phyloP scores from a whole-genome alignment of 2,113 vertebrate genomes.

The Eubucco bourcierii region DNA sequence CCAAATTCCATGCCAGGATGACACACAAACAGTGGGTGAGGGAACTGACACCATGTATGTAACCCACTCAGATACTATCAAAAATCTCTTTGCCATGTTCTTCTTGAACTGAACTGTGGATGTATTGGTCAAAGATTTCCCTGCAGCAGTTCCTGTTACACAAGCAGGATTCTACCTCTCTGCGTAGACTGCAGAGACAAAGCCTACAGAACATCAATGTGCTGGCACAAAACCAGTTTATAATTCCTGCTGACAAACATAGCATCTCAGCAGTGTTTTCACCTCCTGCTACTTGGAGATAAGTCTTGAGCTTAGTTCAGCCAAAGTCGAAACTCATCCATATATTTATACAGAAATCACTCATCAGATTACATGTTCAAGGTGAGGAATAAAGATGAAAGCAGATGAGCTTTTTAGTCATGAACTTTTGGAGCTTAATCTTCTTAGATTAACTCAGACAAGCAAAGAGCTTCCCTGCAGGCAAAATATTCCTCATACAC shows the following conservation, averaged over 20 bases:
- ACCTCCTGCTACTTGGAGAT: neutral
- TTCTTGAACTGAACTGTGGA: neutral
- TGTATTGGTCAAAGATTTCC: neutral
- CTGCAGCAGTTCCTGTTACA: neutral
- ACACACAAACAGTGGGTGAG: accelerated
- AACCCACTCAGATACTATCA: neutral
- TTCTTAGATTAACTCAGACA: conserved; percentile 52
- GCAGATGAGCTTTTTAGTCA: conserved; percentile 21
- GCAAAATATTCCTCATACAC: conserved; percentile 7
- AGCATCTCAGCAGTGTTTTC: neutral
- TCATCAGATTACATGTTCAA: conserved; percentile 26
- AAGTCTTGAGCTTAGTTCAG: conserved; percentile 42
- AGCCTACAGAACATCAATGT: accelerated
- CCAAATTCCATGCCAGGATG: accelerated
- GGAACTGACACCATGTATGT: accelerated
- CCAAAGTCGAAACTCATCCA: conserved; percentile 6
- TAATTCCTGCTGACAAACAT: neutral
- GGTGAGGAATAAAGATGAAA: conserved; percentile 35
- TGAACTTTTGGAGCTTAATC: conserved; percentile 49
- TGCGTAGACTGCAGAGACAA: accelerated
- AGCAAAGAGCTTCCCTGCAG: conserved; percentile 18
- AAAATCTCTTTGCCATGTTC: neutral
- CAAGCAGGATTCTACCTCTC: neutral
- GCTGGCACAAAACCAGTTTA: neutral
- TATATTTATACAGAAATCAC: neutral